phyloP scores from a whole-genome alignment of 1,140 invertebrate genomes.

The Glossosoma conforme region DNA sequence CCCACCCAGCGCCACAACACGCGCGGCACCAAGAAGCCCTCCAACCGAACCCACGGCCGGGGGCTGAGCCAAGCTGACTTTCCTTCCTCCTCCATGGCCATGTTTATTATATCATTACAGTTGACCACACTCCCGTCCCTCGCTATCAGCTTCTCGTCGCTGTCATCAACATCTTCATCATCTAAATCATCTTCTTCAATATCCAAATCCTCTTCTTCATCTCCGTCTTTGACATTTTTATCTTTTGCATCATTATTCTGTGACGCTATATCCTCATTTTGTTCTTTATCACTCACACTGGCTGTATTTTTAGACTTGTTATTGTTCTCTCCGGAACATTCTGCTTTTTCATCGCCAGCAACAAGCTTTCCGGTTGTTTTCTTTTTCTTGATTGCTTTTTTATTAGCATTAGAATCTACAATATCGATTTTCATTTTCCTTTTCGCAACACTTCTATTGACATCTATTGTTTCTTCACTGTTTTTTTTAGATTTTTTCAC shows the following conservation, averaged over 20 bases:
- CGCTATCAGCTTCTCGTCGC: not conserved
- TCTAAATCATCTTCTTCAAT: not conserved
- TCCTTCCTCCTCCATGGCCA: not conserved
- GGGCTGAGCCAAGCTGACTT: conserved; percentile 14
- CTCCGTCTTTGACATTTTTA: not conserved
- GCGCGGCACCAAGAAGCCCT: conserved; percentile 61
- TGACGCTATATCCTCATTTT: not conserved
- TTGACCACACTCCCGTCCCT: not conserved
- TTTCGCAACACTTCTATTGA: too few species aligned
- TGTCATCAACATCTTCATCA: not conserved
- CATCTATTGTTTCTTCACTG: too few species aligned
- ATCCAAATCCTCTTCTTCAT: not conserved
- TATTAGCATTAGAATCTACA: too few species aligned
- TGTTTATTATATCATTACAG: not conserved
- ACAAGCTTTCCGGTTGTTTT: too few species aligned
- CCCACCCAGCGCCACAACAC: conserved; percentile 60
- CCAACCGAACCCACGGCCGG: conserved; percentile 63
- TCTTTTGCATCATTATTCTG: not conserved
- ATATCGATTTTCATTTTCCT: too few species aligned
- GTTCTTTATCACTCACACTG: too few species aligned
- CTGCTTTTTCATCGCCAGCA: too few species aligned
- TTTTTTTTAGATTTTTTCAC: too few species aligned
- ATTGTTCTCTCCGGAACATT: too few species aligned
- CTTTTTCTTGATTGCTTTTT: too few species aligned
- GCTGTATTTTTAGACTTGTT: too few species aligned